phyloP scores from a whole-genome alignment of 2,797 vertebrate genomes.

The Clamator glandarius region DNA sequence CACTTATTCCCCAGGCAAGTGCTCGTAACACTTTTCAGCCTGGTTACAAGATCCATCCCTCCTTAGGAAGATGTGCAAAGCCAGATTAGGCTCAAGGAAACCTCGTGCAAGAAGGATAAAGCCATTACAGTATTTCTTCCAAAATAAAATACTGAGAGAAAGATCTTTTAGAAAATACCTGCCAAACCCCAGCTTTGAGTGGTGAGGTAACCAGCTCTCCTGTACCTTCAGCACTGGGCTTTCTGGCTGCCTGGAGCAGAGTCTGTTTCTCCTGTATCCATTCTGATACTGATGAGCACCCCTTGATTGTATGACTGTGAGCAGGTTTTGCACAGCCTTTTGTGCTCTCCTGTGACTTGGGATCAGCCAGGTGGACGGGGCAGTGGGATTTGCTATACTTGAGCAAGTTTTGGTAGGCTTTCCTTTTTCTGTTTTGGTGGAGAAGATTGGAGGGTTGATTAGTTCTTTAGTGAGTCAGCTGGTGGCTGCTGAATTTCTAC shows the following conservation, averaged over 20 bases:
- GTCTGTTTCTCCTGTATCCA: background rate
- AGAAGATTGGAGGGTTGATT: background rate
- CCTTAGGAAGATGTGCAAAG: background rate
- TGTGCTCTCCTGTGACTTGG: background rate
- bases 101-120: background rate
- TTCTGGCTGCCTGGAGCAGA: background rate
- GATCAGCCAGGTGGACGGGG: background rate
- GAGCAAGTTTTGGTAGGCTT: background rate
- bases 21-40: background rate
- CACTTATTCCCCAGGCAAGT: background rate
- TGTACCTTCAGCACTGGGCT: rapidly evolving
- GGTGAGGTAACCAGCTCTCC: background rate
- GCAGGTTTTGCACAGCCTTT: background rate
- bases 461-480: background rate
- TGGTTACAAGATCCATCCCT: background rate
- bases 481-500: background rate
- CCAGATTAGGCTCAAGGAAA: background rate
- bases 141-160: background rate
- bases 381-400: background rate
- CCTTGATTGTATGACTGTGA: rapidly evolving
- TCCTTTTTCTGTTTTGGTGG: background rate
- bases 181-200: background rate
- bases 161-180: background rate
- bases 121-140: background rate
- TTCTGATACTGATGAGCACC: background rate